Evolutionary conservation across 2,888 invertebrate species (phyloP).

Genomic region (Galerucella nymphaeae): DNA sequence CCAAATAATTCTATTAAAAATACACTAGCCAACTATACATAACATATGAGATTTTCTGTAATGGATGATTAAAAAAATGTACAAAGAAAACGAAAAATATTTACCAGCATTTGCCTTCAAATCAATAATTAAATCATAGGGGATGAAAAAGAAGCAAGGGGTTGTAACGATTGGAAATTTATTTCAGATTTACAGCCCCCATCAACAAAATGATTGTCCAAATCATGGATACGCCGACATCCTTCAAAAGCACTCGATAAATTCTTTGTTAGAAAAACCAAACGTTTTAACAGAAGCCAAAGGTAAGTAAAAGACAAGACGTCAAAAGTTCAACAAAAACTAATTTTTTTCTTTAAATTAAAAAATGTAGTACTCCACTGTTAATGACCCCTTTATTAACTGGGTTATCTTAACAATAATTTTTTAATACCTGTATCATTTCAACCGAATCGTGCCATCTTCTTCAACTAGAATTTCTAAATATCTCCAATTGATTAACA

Average conservation of each 20-base stretch:
- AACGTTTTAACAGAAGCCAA: slow-evolving; percentile 49
- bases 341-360: not conserved
- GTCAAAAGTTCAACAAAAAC: no score
- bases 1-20: slow-evolving; percentile 45
- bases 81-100: no score
- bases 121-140: no score
- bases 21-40: slow-evolving; percentile 15
- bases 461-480: slow-evolving; percentile 28
- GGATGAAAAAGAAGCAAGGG: no score
- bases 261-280: slow-evolving; percentile 65
- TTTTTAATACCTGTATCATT: slow-evolving; percentile 30
- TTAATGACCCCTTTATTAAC: slow-evolving; percentile 32
- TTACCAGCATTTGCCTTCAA: no score
- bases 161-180: slow-evolving; percentile 10
- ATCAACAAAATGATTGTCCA: slow-evolving; percentile 47
- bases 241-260: slow-evolving; percentile 68
- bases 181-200: slow-evolving; percentile 25
- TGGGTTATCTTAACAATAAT: slow-evolving; percentile 29
- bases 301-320: slow-evolving; percentile 42
- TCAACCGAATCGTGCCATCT: slow-evolving; percentile 33
- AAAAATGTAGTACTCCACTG: not conserved
- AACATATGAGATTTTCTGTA: slow-evolving; percentile 41
- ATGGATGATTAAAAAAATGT: not conserved
- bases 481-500: slow-evolving; percentile 34
- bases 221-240: slow-evolving; percentile 56